Conservation (phyloP, 2,113 vertebrate genomes). For the Perccottus glenii region DNA sequence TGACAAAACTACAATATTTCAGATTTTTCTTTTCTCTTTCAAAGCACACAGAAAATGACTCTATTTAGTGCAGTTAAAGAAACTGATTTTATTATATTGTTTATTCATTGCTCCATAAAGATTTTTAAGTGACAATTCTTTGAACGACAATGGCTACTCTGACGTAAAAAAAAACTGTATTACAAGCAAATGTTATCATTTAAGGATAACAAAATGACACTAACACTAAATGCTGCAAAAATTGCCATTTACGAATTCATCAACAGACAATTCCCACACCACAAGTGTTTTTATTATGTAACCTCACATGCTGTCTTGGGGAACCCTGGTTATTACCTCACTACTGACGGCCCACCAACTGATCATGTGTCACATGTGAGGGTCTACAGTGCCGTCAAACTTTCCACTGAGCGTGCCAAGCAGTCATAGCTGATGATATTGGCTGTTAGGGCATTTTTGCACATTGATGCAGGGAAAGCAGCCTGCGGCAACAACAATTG, state of each 20-base stretch:
- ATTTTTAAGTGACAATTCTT: too few relatives aligned
- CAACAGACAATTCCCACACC: neutral
- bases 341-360: neutral
- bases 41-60: too few relatives aligned
- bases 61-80: too few relatives aligned
- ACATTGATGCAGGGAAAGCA: constrained; percentile 61
- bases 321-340: constrained; percentile 10
- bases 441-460: constrained; percentile 47
- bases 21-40: neutral
- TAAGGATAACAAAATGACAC: too few relatives aligned
- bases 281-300: constrained; percentile 3
- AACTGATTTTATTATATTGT: too few relatives aligned
- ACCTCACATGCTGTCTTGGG: constrained; percentile 27
- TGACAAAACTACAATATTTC: constrained; percentile 42
- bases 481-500: constrained; percentile 38
- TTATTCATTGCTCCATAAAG: too few relatives aligned
- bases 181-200: too few relatives aligned
- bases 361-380: constrained; percentile 8
- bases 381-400: constrained; percentile 14
- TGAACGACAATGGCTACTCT: too few relatives aligned
- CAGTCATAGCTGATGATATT: constrained; percentile 50
- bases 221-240: too few relatives aligned
- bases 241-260: neutral
- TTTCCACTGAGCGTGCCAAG: constrained; percentile 63
- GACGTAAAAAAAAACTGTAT: too few relatives aligned